These are phyloP conservation scores for Trinectes maculatus DNA, from an alignment of 2,113 vertebrate genomes.

Conservation along the genomic window DNA sequence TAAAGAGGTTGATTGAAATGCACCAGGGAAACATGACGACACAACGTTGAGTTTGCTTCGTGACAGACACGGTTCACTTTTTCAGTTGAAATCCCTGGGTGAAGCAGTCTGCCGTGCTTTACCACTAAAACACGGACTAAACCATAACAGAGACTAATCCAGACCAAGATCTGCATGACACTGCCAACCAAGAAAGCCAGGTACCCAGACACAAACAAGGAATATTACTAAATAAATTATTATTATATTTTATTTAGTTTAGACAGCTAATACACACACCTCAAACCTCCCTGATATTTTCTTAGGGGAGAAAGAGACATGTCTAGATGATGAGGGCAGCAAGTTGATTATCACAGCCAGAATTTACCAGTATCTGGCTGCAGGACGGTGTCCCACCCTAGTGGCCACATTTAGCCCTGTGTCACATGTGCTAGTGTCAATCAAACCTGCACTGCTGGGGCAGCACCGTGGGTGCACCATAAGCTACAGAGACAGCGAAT, in stretches of 20 bases:
- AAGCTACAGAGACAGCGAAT: neutral
- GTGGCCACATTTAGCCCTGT: conserved; percentile 19
- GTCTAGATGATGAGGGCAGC: neutral
- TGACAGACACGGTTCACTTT: too few relatives aligned
- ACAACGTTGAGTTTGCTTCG: neutral
- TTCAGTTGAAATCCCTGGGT: conserved; percentile 10
- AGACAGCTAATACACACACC: conserved; percentile 4
- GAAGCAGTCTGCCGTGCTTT: neutral
- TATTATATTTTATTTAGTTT: conserved; percentile 1
- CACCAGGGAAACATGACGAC: conserved; percentile 11
- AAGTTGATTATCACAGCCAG: neutral
- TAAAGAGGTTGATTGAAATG: conserved; percentile 38
- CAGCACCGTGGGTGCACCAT: neutral
- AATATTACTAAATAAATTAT: too few relatives aligned
- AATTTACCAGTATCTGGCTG: conserved; percentile 21
- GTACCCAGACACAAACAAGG: too few relatives aligned
- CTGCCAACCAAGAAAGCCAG: neutral
- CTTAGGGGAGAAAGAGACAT: neutral
- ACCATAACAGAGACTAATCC: too few relatives aligned
- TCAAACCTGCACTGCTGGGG: conserved; percentile 45
- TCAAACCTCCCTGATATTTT: neutral
- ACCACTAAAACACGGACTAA: neutral
- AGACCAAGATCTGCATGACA: neutral
- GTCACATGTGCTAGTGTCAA: conserved; percentile 57
- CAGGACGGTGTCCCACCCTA: conserved; percentile 7